Percentiles rank a stretch among this genome's conserved stretches.
These are phyloP conservation scores for Eupithecia subumbrata DNA, from an alignment of 2,888 invertebrate species.

Conservation along the genomic window DNA sequence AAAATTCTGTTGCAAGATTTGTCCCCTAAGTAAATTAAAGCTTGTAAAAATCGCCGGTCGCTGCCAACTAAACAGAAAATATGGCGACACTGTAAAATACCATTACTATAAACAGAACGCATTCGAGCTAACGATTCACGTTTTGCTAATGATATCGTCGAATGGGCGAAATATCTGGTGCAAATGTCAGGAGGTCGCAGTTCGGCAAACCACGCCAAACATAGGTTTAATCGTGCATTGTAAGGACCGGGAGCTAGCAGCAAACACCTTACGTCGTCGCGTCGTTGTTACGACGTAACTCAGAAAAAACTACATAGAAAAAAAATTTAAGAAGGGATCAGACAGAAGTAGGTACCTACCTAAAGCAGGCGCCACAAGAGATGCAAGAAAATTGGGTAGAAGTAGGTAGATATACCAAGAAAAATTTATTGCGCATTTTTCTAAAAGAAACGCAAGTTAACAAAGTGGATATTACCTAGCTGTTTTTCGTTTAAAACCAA, in stretches of 20 bases:
- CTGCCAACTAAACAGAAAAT: background rate
- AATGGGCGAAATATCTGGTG: constrained; percentile 38
- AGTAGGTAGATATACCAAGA: no score
- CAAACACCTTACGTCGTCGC: background rate
- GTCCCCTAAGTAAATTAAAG: no score
- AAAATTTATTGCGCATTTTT: background rate
- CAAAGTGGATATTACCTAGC: no score
- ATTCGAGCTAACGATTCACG: constrained; percentile 44
- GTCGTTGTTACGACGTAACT: no score
- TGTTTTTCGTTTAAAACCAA: no score
- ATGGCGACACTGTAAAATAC: constrained; percentile 29
- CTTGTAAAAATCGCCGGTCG: background rate
- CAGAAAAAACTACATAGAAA: background rate
- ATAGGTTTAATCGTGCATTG: constrained; percentile 35
- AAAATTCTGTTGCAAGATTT: no score
- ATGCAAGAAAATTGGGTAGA: no score
- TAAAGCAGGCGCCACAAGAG: no score
- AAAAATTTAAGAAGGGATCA: background rate
- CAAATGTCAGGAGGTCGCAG: constrained; percentile 42
- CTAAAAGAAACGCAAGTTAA: background rate
- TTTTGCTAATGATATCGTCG: constrained; percentile 45
- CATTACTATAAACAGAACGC: constrained; percentile 41
- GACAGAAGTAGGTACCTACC: no score
- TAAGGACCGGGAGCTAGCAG: constrained; percentile 3
- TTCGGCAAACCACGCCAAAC: constrained; percentile 37